phyloP scores from a whole-genome alignment of 2,797 vertebrate genomes.

The Catostomus latipinnis region DNA sequence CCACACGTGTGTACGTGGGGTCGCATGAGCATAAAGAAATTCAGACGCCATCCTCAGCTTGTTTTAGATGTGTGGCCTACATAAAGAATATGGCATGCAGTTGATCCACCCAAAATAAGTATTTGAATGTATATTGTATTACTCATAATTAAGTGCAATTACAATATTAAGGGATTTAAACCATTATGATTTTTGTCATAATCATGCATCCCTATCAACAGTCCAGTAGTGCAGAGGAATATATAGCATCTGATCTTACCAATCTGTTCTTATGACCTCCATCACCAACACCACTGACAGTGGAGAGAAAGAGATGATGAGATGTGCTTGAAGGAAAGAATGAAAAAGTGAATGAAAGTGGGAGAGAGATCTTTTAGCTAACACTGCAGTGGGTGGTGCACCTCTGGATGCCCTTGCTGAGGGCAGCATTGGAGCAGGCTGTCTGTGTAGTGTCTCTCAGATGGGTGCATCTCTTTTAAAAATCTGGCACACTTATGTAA shows the following conservation, averaged over 20 bases:
- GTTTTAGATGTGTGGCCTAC: too few relatives aligned
- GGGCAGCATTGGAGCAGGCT: conserved; percentile 64
- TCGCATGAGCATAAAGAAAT: too few relatives aligned
- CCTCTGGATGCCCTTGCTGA: conserved; percentile 72
- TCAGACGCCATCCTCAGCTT: too few relatives aligned
- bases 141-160: too few relatives aligned
- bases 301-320: conserved; percentile 12
- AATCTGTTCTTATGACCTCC: conserved; percentile 2
- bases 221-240: not conserved
- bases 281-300: conserved; percentile 1
- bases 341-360: conserved; percentile 53
- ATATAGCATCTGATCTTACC: not conserved
- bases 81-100: too few relatives aligned
- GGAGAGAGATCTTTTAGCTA: conserved; percentile 61
- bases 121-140: too few relatives aligned
- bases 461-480: conserved; percentile 55
- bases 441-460: conserved; percentile 61
- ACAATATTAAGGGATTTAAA: too few relatives aligned
- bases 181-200: too few relatives aligned
- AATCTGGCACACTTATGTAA: conserved; percentile 58
- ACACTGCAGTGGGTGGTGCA: conserved; percentile 68
- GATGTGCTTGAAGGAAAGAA: not conserved
- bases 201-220: not conserved
- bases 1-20: too few relatives aligned
- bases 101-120: too few relatives aligned